A percentile compares a stretch with the other conserved stretches of the same genome.
These are phyloP conservation scores for Sclerurus mexicanus DNA, from an alignment of 2,113 vertebrate species.

Conservation along the genomic window DNA sequence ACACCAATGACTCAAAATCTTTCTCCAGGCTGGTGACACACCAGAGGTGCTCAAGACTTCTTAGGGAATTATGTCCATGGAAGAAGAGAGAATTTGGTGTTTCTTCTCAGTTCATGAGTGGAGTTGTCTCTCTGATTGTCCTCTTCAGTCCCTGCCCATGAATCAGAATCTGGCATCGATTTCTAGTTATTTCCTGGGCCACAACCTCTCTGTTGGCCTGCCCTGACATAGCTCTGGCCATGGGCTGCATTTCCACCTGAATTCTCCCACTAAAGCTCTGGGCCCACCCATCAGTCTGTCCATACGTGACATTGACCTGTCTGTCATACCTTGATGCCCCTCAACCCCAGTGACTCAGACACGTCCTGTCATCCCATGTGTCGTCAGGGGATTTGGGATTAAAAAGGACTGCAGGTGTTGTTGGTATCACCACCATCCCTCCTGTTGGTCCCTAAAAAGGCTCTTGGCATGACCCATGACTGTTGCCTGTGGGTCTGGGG, in stretches of 20 bases:
- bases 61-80: neutral
- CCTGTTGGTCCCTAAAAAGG: neutral
- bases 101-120: neutral
- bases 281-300: neutral
- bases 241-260: neutral
- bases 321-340: neutral
- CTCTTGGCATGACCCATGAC: neutral
- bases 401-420: neutral
- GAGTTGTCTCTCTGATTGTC: neutral
- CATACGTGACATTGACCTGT: accelerated
- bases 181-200: neutral
- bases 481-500: neutral
- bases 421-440: neutral
- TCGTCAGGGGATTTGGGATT: neutral
- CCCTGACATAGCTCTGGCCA: neutral
- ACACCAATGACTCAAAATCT: neutral
- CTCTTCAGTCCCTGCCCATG: neutral
- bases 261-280: neutral
- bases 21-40: neutral
- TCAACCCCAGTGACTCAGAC: accelerated
- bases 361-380: neutral
- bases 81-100: neutral
- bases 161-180: neutral
- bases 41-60: neutral
- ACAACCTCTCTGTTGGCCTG: neutral